Percentiles rank a stretch among this genome's conserved stretches.
Conservation (phyloP, 1,140 invertebrate genomes). For the Arctopsyche grandis region DNA sequence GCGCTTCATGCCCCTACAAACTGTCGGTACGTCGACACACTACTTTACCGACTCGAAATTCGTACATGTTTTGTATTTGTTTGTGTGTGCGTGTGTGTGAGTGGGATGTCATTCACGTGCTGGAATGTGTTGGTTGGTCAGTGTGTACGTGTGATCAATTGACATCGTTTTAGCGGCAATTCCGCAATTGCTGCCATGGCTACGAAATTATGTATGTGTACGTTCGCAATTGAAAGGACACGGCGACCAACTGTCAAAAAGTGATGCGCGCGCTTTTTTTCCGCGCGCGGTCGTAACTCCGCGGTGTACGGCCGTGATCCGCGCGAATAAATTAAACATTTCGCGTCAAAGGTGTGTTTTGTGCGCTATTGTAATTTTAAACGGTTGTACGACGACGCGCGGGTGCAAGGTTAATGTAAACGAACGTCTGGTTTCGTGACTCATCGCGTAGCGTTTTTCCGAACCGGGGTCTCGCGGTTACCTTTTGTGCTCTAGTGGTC, state of each 20-base stretch:
- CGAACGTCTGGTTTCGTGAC: constrained; percentile 10
- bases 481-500: neutral
- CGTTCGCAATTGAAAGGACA: too few relatives aligned
- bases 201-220: too few relatives aligned
- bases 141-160: neutral
- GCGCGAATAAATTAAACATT: too few relatives aligned
- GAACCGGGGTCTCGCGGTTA: constrained; percentile 10
- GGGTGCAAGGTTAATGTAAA: constrained; percentile 51
- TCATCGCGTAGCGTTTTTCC: constrained; percentile 21
- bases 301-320: too few relatives aligned
- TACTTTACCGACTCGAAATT: neutral
- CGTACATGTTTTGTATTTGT: constrained; percentile 7
- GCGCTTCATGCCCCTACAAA: constrained; percentile 68
- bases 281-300: too few relatives aligned
- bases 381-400: neutral
- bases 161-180: neutral
- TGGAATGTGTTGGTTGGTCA: neutral
- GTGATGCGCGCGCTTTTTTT: too few relatives aligned
- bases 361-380: too few relatives aligned
- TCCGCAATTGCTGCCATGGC: too few relatives aligned
- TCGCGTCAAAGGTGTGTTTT: too few relatives aligned
- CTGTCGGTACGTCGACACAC: constrained; percentile 62
- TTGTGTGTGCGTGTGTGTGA: constrained; percentile 2
- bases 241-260: too few relatives aligned
- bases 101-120: neutral